A percentile compares a stretch with the other conserved stretches of the same genome.
These are phyloP conservation scores for Cybosia mesomella DNA, from an alignment of 2,888 invertebrate genomes.

Conservation along the genomic window DNA sequence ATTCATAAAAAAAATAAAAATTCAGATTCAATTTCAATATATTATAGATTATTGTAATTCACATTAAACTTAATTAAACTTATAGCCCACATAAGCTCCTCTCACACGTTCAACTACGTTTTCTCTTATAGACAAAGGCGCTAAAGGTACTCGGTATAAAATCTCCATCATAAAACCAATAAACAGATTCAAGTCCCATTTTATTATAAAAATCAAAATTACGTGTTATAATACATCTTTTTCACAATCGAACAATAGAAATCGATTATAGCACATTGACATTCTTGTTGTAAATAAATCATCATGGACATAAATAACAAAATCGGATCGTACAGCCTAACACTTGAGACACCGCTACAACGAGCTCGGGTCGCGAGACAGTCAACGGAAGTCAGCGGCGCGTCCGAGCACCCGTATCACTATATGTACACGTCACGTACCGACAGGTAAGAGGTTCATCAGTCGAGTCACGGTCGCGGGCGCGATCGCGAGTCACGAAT, in stretches of 20 bases:
- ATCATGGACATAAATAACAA: constrained; percentile 85
- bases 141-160: constrained; percentile 87
- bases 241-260: constrained; percentile 84
- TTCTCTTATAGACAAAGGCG: constrained; percentile 82
- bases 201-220: constrained; percentile 87
- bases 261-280: constrained; percentile 84
- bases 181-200: constrained; percentile 87
- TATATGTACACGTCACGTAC: constrained; percentile 73
- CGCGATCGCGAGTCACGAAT: constrained; percentile 19
- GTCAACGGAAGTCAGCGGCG: constrained; percentile 50
- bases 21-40: constrained; percentile 87
- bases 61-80: constrained; percentile 87
- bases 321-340: constrained; percentile 76
- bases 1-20: constrained; percentile 84
- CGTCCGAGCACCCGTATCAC: constrained; percentile 65
- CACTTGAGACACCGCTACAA: constrained; percentile 57
- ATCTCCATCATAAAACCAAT: constrained; percentile 87
- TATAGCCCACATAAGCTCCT: constrained; percentile 86
- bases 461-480: too few species aligned
- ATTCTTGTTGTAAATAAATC: constrained; percentile 82
- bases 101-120: constrained; percentile 81
- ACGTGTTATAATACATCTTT: constrained; percentile 86
- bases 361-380: constrained; percentile 53
- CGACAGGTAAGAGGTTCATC: constrained; percentile 22
- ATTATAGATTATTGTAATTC: constrained; percentile 87